Conservation (phyloP, 2,113 vertebrate species). For the Halichoerus grypus region DNA sequence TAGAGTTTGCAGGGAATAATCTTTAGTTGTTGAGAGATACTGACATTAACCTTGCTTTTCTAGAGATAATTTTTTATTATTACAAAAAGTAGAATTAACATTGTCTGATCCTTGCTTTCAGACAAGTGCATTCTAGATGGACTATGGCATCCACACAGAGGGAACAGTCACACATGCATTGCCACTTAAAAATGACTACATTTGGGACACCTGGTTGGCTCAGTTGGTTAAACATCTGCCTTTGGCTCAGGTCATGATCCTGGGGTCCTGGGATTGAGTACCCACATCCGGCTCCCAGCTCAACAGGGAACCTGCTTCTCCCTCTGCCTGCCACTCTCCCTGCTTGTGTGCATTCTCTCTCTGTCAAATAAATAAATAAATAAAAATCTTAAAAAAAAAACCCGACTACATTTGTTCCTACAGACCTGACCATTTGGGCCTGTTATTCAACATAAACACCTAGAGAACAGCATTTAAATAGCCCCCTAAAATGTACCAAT, state of each 20-base stretch:
- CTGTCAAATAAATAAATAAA: too few relatives aligned
- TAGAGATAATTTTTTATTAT: not conserved
- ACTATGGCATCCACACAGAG: not conserved
- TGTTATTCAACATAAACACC: not conserved
- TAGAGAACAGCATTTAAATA: not conserved
- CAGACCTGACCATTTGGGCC: rapidly evolving
- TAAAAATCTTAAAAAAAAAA: too few relatives aligned
- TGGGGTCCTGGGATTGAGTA: too few relatives aligned
- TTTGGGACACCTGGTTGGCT: not conserved
- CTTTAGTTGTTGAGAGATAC: not conserved
- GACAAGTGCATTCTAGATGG: not conserved
- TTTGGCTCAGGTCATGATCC: too few relatives aligned
- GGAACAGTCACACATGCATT: not conserved
- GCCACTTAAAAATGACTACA: not conserved
- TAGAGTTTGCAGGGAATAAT: not conserved
- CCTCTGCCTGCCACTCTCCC: too few relatives aligned
- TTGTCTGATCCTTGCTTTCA: not conserved
- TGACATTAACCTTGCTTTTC: not conserved
- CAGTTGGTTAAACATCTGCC: too few relatives aligned
- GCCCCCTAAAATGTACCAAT: not conserved
- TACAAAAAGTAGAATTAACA: not conserved
- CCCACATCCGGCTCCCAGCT: too few relatives aligned
- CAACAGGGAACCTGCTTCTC: too few relatives aligned
- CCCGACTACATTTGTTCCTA: not conserved
- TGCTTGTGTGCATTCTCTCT: too few relatives aligned